Percentiles rank a stretch among this genome's conserved stretches.
Conservation (phyloP, 2,888 invertebrate genomes). For the Mimas tiliae region DNA sequence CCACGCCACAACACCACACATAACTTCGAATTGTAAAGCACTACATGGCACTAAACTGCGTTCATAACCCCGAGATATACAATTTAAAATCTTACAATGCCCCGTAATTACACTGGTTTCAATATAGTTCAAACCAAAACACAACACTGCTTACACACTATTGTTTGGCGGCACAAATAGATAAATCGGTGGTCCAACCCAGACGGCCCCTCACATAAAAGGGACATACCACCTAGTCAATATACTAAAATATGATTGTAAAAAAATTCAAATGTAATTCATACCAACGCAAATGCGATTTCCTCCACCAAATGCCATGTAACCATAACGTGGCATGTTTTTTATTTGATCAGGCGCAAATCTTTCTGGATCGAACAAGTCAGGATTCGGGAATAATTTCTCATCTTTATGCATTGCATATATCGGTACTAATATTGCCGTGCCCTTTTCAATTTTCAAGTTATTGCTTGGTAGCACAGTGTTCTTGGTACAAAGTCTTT, state of each 20-base stretch:
- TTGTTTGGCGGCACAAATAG: no score
- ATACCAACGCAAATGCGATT: constrained; percentile 79
- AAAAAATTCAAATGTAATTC: constrained; percentile 31
- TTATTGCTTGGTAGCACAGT: constrained; percentile 55
- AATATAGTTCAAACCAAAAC: no score
- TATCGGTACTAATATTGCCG: constrained; percentile 48
- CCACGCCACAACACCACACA: no score
- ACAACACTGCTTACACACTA: no score
- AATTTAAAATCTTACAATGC: no score
- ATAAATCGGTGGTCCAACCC: no score
- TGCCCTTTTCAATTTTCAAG: constrained; percentile 52
- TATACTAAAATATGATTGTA: background rate
- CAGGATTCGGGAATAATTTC: constrained; percentile 64
- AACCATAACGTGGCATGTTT: constrained; percentile 59
- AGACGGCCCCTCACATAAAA: no score
- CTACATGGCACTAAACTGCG: no score
- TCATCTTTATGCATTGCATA: constrained; percentile 65
- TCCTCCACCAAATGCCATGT: constrained; percentile 80
- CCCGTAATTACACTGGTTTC: no score
- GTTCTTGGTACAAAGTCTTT: constrained; percentile 56
- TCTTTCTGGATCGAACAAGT: constrained; percentile 74
- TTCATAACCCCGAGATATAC: no score
- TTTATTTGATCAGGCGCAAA: constrained; percentile 58
- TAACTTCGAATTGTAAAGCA: no score
- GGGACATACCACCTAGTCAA: no score